A percentile compares a stretch with the other conserved stretches of the same genome.
Conservation (phyloP, 2,797 vertebrate genomes). For the Psittacula derbiana region DNA sequence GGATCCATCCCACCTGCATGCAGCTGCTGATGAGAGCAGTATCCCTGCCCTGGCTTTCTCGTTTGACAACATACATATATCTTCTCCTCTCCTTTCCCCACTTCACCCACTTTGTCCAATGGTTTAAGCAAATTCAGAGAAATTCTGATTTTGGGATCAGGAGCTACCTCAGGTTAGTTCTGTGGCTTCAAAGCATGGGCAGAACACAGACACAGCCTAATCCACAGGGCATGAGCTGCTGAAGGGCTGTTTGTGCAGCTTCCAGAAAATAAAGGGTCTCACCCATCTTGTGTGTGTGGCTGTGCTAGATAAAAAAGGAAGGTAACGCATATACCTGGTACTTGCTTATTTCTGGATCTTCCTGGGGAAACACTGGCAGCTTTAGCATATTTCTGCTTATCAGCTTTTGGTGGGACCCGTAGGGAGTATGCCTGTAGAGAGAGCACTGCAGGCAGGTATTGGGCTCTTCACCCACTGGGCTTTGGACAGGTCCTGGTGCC, state of each 20-base stretch:
- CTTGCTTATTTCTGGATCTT: neutral
- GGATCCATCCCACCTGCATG: neutral
- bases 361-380: neutral
- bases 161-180: neutral
- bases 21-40: neutral
- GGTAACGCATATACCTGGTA: neutral
- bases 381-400: neutral
- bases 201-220: neutral
- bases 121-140: neutral
- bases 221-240: rapidly evolving
- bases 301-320: neutral
- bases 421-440: neutral
- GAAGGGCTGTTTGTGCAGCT: rapidly evolving
- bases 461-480: neutral
- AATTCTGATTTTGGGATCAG: neutral
- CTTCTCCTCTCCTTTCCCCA: neutral
- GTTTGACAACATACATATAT: neutral
- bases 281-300: neutral
- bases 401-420: rapidly evolving
- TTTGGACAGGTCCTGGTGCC: neutral
- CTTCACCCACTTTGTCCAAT: neutral
- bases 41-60: neutral
- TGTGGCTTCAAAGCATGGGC: neutral
- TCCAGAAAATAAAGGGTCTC: neutral
- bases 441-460: neutral